A percentile compares a stretch with the other conserved stretches of the same genome.
Evolutionary conservation across 2,888 invertebrate genomes (phyloP).

Genomic region (Bunonema sp.): DNA sequence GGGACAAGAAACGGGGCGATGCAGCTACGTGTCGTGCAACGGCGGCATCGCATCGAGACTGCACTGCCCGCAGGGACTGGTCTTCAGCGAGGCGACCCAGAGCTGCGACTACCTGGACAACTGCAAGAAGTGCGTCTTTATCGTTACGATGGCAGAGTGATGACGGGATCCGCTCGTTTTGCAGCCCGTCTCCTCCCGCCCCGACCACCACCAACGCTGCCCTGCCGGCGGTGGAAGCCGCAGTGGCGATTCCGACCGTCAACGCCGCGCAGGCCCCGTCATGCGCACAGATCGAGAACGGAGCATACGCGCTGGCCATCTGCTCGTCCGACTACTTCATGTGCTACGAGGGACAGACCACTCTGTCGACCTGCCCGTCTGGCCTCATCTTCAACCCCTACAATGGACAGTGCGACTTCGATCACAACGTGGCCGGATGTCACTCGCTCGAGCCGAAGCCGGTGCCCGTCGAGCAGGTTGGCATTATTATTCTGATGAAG

Average conservation of each 20-base stretch:
- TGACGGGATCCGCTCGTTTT: too few relatives aligned
- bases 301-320: conserved; percentile 8
- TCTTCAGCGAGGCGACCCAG: conserved; percentile 6
- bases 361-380: conserved; percentile 8
- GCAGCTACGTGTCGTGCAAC: too few relatives aligned
- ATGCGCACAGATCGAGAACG: conserved; percentile 8
- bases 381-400: conserved; percentile 14
- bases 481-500: too few relatives aligned
- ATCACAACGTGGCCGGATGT: conserved; percentile 3
- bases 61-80: conserved; percentile 9
- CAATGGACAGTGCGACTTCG: conserved; percentile 13
- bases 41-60: background rate
- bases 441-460: too few relatives aligned
- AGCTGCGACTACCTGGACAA: conserved; percentile 10
- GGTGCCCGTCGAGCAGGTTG: too few relatives aligned
- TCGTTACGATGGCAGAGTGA: too few relatives aligned
- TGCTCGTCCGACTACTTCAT: conserved; percentile 10
- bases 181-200: conserved; percentile 4
- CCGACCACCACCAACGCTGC: conserved; percentile 3
- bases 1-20: too few relatives aligned
- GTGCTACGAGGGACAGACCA: conserved; percentile 8
- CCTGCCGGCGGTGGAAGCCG: background rate
- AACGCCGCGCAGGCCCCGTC: background rate
- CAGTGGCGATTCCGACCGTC: background rate
- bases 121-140: conserved; percentile 11